Conservation (phyloP, 2,113 vertebrate species). For the Accipiter virgatus region DNA sequence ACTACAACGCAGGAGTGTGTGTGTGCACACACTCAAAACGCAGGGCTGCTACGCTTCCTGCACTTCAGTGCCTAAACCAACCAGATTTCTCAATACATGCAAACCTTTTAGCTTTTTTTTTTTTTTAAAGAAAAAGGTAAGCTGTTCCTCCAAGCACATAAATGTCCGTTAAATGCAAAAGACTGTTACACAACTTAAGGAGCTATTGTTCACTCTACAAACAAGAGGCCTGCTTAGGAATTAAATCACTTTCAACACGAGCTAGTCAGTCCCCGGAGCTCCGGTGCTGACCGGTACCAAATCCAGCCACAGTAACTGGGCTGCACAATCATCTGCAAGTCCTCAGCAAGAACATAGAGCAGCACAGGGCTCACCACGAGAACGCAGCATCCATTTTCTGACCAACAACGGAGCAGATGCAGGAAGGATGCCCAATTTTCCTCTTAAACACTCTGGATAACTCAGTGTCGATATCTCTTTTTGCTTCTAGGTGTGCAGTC, state of each 20-base stretch:
- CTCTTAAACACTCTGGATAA: neutral
- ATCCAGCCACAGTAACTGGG: neutral
- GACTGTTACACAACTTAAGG: neutral
- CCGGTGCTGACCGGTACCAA: neutral
- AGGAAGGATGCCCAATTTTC: neutral
- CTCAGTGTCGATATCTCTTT: neutral
- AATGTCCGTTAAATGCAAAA: neutral
- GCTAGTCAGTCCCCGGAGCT: no score
- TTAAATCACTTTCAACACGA: neutral
- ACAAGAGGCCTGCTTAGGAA: neutral
- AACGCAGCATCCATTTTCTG: neutral
- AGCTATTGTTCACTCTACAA: neutral
- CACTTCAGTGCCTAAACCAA: neutral
- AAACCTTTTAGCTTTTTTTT: neutral
- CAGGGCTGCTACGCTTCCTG: neutral
- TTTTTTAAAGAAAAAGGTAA: neutral
- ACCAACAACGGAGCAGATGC: neutral
- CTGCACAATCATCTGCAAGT: neutral
- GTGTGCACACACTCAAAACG: neutral
- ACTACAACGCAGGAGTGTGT: accelerated
- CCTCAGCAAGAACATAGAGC: neutral
- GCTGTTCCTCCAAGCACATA: neutral
- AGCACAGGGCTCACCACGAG: neutral
- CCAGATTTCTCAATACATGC: neutral
- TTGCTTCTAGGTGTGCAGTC: conserved; percentile 47